Base-by-base conservation (phyloP, 1,140 invertebrate species). In the Arctopsyche grandis region DNA sequence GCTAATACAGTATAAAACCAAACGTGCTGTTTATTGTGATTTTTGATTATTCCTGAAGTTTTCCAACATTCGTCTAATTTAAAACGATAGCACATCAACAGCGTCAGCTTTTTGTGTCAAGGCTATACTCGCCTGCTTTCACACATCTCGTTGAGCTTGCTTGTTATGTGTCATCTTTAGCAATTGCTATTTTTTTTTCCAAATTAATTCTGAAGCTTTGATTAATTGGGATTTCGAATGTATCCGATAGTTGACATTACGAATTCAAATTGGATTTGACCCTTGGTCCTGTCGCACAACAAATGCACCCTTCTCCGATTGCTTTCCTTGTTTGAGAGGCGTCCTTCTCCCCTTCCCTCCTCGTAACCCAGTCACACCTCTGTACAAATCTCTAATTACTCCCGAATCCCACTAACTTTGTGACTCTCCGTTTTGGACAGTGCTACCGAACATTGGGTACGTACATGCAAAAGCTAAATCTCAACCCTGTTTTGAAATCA, bases 1-100 rank as follows among this genome's bases (percentile, higher is more conserved):
- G 24, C 26, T 70, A 79, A 71, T 81, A 81, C 80, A 81, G 71
- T 77, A 21, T 44, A 78, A 81, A 77, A 16, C 16, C 48, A 52
- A 16, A 52, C 48, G 4, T 5, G 3, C 10, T 3, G 1, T 66
- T 66, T 22, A 4, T 66, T 66, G 14, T 60, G 7, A 60, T 66
- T 66, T 66, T 22, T 56, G 14, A 56, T 56, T 56, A 56, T 38
- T 38, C 29, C 29, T 38, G 29, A 38, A 38, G 29, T 38, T 38
- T 38, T 38, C 7, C 1, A 1, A 38, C 29, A 4, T 38, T 38
- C 3, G 7, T 38, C 29, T 38, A 38, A 38, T 38, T 38, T n/a
- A n/a, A n/a, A n/a, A n/a, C n/a, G n/a, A n/a, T n/a, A n/a, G n/a
- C n/a, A n/a, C n/a, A n/a, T n/a, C n/a, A n/a, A n/a, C n/a, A n/a